Percentiles rank a stretch among this genome's conserved stretches.
Evolutionary conservation across 2,888 invertebrate species (phyloP).

Genomic region (Lasioglossum pauxillum): DNA sequence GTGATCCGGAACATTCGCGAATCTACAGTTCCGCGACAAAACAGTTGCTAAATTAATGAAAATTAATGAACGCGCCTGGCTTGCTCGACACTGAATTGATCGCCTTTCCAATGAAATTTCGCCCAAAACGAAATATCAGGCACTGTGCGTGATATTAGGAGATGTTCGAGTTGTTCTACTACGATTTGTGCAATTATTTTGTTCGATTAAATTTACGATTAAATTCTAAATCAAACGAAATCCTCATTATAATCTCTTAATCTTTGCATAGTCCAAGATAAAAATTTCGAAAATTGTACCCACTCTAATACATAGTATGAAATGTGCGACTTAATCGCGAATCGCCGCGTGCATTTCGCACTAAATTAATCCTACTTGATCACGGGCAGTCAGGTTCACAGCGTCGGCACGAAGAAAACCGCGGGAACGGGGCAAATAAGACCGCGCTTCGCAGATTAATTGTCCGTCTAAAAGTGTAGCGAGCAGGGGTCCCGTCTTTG

Average conservation of each 20-base stretch:
- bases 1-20: too few species aligned
- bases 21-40: too few species aligned
- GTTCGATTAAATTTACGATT: too few species aligned
- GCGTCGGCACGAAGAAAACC: not conserved
- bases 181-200: not conserved
- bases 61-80: not conserved
- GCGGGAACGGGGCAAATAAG: not conserved
- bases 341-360: not conserved
- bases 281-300: not conserved
- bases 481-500: not conserved
- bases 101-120: not conserved
- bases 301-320: not conserved
- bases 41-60: not conserved
- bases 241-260: not conserved
- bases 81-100: not conserved
- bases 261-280: not conserved
- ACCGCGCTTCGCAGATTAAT: slow-evolving; percentile 15
- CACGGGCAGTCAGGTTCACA: not conserved
- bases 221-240: not conserved
- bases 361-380: not conserved
- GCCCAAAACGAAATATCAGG: not conserved
- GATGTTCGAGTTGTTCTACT: not conserved
- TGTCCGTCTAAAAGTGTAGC: not conserved
- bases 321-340: not conserved
- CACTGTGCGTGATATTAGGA: not conserved